These are phyloP conservation scores for Pseudorectes ferrugineus DNA, from an alignment of 2,113 vertebrate genomes.

Conservation along the genomic window DNA sequence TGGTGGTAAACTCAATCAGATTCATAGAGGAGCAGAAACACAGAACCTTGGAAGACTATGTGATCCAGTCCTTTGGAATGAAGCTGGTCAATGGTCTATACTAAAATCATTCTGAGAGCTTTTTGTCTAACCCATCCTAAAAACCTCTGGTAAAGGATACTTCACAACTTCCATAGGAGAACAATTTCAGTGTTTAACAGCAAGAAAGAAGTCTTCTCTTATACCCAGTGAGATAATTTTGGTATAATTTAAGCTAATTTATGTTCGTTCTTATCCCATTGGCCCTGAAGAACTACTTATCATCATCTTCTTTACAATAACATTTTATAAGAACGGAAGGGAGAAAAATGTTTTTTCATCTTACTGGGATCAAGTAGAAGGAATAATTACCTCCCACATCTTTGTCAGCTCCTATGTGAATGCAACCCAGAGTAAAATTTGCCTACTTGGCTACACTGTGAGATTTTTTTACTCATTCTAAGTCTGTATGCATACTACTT, in stretches of 20 bases:
- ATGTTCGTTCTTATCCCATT: neutral
- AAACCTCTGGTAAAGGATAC: neutral
- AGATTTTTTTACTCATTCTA: neutral
- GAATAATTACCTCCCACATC: slow-evolving; percentile 5
- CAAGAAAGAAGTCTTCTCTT: neutral
- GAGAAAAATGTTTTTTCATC: neutral
- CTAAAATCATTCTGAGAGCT: neutral
- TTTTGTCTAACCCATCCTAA: neutral
- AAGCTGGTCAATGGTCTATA: neutral
- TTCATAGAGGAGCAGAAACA: neutral
- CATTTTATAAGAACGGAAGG: neutral
- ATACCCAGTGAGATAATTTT: neutral
- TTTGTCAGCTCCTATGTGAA: neutral
- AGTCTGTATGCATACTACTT: neutral
- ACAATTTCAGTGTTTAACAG: neutral
- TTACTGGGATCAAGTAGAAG: neutral
- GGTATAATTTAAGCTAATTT: neutral
- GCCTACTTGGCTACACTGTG: neutral
- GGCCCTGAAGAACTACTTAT: neutral
- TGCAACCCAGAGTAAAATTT: neutral
- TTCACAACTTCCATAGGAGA: neutral
- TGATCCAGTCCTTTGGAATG: neutral
- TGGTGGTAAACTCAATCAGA: neutral
- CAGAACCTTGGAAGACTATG: neutral
- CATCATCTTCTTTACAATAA: neutral